Evolutionary conservation across 2,113 vertebrate species (phyloP).

Genomic region (Megaceryle maxima): DNA sequence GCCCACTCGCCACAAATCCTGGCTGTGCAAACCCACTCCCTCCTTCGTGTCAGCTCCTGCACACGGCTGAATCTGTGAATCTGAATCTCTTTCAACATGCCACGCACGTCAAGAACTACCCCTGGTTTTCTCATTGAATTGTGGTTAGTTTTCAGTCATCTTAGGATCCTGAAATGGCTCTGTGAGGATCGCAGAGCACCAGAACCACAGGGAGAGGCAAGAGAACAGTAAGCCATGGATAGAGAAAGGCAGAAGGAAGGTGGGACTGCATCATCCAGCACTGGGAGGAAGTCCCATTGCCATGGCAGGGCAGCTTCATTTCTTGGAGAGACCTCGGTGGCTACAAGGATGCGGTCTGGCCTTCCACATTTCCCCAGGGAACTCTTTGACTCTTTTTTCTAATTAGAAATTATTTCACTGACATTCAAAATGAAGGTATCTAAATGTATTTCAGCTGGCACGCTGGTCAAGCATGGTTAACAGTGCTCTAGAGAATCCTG

Average conservation of each 20-base stretch:
- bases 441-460: not conserved
- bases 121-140: not conserved
- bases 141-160: not conserved
- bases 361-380: not conserved
- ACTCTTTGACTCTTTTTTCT: not conserved
- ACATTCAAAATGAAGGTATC: not conserved
- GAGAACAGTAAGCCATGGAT: not conserved
- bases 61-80: not conserved
- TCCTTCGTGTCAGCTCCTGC: not conserved
- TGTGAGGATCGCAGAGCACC: not conserved
- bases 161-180: not conserved
- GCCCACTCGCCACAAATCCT: not conserved
- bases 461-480: not conserved
- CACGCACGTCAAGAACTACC: not conserved
- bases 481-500: not conserved
- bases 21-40: not conserved
- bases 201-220: not conserved
- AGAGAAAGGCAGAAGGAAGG: not conserved
- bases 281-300: not conserved
- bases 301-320: not conserved
- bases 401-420: not conserved
- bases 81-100: not conserved
- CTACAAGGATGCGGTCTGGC: not conserved
- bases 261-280: not conserved
- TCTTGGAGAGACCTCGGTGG: not conserved